Conservation (phyloP, 2,797 vertebrate genomes). For the Euthynnus affinis region DNA sequence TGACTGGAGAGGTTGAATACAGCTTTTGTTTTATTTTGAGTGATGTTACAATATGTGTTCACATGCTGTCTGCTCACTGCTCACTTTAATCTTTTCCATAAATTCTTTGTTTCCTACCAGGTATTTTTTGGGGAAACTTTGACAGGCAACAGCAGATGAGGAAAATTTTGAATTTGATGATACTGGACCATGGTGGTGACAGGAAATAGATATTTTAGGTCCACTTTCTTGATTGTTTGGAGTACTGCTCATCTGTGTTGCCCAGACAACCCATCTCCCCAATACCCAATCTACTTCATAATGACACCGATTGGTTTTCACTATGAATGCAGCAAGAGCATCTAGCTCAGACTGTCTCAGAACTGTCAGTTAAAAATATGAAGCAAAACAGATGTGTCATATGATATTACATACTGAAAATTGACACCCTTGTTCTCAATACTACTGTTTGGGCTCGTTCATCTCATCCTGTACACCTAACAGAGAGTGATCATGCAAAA, state of each 20-base stretch:
- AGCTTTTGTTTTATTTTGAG: slow-evolving; percentile 67
- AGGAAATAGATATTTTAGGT: slow-evolving; percentile 9
- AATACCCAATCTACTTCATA: too few relatives aligned
- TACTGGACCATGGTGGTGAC: not conserved
- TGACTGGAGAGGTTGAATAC: slow-evolving; percentile 60
- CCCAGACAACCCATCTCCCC: not conserved
- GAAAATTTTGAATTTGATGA: slow-evolving; percentile 18
- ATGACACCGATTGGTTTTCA: not conserved
- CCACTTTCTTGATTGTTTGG: not conserved
- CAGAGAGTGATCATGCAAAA: too few relatives aligned
- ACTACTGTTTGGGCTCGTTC: too few relatives aligned
- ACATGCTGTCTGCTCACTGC: slow-evolving; percentile 47
- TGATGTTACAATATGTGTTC: slow-evolving; percentile 47
- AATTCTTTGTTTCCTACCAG: slow-evolving; percentile 42
- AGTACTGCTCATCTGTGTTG: not conserved
- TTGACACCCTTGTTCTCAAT: too few relatives aligned
- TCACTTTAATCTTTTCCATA: slow-evolving; percentile 50
- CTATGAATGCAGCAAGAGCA: too few relatives aligned
- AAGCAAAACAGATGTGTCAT: too few relatives aligned
- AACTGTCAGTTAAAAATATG: too few relatives aligned
- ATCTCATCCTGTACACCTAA: too few relatives aligned
- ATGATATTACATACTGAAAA: too few relatives aligned
- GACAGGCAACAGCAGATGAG: slow-evolving; percentile 18
- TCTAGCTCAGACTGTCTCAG: not conserved
- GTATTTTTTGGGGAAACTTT: slow-evolving; percentile 30